A percentile compares a stretch with the other conserved stretches of the same genome.
These are phyloP conservation scores for Callorhinus ursinus DNA, from an alignment of 2,113 vertebrate genomes.

Conservation along the genomic window DNA sequence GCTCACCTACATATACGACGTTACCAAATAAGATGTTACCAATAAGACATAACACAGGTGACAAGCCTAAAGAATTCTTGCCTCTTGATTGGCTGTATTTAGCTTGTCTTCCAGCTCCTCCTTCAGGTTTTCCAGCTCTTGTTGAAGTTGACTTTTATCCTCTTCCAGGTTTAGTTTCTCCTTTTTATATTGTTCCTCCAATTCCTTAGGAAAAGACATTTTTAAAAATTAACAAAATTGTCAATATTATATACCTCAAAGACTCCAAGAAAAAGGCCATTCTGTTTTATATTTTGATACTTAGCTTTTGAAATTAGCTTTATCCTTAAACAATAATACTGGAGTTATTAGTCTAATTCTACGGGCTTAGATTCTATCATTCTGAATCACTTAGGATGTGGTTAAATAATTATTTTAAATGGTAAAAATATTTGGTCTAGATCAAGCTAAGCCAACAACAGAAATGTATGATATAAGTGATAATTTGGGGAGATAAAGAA, in stretches of 20 bases:
- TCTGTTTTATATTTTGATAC: slow-evolving; percentile 15
- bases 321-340: neutral
- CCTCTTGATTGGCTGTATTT: slow-evolving; percentile 93
- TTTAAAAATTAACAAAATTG: slow-evolving; percentile 48
- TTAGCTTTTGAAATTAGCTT: neutral
- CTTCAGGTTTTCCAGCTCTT: slow-evolving; percentile 92
- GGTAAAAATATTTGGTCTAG: neutral
- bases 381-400: neutral
- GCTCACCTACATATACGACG: neutral
- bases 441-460: neutral
- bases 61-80: slow-evolving; percentile 73
- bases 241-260: neutral
- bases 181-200: slow-evolving; percentile 95
- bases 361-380: neutral
- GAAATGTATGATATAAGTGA: neutral
- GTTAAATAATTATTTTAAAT: slow-evolving; percentile 17
- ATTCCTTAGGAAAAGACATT: slow-evolving; percentile 88
- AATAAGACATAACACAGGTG: neutral
- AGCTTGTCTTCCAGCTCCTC: slow-evolving; percentile 93
- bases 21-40: neutral
- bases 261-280: slow-evolving; percentile 4
- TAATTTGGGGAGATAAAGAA: neutral
- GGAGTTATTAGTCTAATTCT: neutral
- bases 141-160: slow-evolving; percentile 91
- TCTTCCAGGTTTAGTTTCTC: slow-evolving; percentile 93